phyloP scores from a whole-genome alignment of 2,888 invertebrate genomes.

The Drosophila borealis region DNA sequence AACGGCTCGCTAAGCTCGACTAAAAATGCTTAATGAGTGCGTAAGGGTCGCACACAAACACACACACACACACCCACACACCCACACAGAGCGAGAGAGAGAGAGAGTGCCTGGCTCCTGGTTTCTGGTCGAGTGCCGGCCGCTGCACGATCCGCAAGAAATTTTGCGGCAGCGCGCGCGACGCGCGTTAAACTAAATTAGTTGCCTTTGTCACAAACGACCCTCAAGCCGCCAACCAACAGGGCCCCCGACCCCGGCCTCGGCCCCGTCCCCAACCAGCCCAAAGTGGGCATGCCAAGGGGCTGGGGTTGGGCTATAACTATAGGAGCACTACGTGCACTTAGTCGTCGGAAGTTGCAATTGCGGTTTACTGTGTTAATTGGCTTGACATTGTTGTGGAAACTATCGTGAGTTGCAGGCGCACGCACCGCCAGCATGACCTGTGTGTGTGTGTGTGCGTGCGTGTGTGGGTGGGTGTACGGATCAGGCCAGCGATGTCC shows the following conservation, averaged over 20 bases:
- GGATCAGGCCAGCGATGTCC: constrained; percentile 24
- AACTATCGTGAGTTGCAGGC: constrained; percentile 54
- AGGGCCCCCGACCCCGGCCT: neutral
- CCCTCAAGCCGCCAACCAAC: constrained; percentile 49
- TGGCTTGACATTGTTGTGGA: constrained; percentile 70
- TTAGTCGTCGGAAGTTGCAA: constrained; percentile 77
- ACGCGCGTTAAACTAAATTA: constrained; percentile 78
- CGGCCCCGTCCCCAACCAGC: neutral
- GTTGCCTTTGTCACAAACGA: constrained; percentile 80
- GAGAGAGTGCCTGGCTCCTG: neutral
- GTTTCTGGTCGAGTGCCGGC: constrained; percentile 15
- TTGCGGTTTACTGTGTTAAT: constrained; percentile 76
- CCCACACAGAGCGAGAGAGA: neutral
- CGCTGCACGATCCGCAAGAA: constrained; percentile 58
- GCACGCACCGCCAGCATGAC: constrained; percentile 14
- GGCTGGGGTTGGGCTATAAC: constrained; percentile 38
- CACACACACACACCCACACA: constrained; percentile 5
- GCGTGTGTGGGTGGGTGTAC: neutral
- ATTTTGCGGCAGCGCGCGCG: constrained; percentile 72
- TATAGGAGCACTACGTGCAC: constrained; percentile 63
- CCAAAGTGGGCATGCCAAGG: constrained; percentile 6
- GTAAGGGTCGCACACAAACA: constrained; percentile 49
- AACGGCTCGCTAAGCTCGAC: constrained; percentile 78
- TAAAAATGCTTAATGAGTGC: constrained; percentile 77
- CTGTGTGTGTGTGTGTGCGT: neutral